Percentiles rank a stretch among this genome's conserved stretches.
Conservation (phyloP, 2,888 invertebrate genomes). For the Acanthosoma haemorrhoidale region DNA sequence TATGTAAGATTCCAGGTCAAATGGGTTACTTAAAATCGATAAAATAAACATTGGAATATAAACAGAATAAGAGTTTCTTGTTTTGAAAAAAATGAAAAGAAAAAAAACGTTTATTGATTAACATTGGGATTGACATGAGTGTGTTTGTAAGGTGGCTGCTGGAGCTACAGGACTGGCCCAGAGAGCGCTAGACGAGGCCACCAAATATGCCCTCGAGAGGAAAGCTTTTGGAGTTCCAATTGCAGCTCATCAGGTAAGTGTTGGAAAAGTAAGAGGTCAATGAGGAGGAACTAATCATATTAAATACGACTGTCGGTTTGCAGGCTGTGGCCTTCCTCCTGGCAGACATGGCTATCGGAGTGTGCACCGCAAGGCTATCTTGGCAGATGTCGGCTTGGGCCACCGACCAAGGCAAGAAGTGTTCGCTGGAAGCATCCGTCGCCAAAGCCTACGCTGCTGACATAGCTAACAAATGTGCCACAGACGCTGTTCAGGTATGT, state of each 20-base stretch:
- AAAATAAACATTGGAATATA: no score
- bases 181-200: conserved; percentile 85
- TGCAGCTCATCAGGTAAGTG: conserved; percentile 57
- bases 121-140: no score
- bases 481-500: conserved; percentile 75
- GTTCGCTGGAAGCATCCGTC: conserved; percentile 80
- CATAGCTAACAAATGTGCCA: conserved; percentile 88
- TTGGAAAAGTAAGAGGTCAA: neutral
- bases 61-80: no score
- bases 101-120: no score
- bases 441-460: conserved; percentile 90
- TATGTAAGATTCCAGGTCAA: no score
- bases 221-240: conserved; percentile 87
- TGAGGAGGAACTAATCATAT: neutral
- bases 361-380: conserved; percentile 78
- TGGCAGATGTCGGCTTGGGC: conserved; percentile 86
- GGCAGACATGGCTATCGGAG: conserved; percentile 90
- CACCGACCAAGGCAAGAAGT: conserved; percentile 66
- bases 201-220: conserved; percentile 84
- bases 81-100: no score
- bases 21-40: no score
- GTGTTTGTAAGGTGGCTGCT: conserved; percentile 83
- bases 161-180: conserved; percentile 89
- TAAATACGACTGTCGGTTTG: conserved; percentile 19
- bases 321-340: conserved; percentile 89